Conservation (phyloP, 1,140 invertebrate genomes). For the Bursaphelenchus mucronatus region DNA sequence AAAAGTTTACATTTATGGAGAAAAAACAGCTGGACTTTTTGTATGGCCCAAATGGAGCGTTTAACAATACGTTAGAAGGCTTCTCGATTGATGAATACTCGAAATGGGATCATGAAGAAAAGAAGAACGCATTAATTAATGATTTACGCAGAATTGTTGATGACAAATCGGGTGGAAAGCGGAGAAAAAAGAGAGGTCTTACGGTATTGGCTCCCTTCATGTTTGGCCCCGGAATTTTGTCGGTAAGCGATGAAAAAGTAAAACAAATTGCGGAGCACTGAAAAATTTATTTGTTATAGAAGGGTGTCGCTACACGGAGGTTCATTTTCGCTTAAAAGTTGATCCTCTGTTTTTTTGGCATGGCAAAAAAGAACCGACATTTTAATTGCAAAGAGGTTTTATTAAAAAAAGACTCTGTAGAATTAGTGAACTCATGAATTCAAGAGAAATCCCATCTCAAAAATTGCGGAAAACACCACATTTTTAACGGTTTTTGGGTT, state of each 20-base stretch:
- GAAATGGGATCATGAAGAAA: slow-evolving; percentile 8
- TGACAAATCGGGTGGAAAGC: too few relatives aligned
- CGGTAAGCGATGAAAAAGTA: not conserved
- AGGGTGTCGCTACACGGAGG: too few relatives aligned
- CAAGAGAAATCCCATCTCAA: too few relatives aligned
- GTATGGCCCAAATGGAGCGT: slow-evolving; percentile 13
- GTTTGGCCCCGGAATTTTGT: not conserved
- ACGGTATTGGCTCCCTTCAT: too few relatives aligned
- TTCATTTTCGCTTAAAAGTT: too few relatives aligned
- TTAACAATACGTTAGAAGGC: slow-evolving; percentile 9
- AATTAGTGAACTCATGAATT: too few relatives aligned
- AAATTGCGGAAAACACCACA: too few relatives aligned
- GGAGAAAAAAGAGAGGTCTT: too few relatives aligned
- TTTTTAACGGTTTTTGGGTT: too few relatives aligned
- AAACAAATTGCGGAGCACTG: too few relatives aligned
- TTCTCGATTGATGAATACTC: slow-evolving; percentile 8
- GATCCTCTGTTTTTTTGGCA: too few relatives aligned
- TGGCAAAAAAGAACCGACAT: not conserved
- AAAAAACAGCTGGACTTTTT: slow-evolving; percentile 1
- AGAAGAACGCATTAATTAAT: slow-evolving; percentile 3
- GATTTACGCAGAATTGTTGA: not conserved
- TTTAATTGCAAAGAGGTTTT: not conserved
- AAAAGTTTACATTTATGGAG: slow-evolving; percentile 15
- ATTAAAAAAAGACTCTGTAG: not conserved
- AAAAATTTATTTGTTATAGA: too few relatives aligned